Conservation (phyloP, 2,797 vertebrate genomes). For the Leucoraja ocellata region DNA sequence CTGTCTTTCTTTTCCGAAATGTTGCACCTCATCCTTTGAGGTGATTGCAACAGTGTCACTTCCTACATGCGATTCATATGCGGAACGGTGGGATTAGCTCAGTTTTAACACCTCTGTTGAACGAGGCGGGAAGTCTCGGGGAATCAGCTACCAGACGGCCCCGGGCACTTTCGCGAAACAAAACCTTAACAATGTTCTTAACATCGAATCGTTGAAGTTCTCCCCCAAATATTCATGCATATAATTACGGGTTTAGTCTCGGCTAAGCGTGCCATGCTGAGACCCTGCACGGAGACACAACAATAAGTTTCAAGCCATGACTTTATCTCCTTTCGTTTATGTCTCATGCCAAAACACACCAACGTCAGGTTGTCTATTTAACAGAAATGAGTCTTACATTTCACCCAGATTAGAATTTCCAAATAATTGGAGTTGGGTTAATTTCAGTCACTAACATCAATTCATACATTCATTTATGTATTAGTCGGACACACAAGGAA, state of each 20-base stretch:
- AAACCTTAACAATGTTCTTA: constrained; percentile 15
- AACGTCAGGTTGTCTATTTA: not conserved
- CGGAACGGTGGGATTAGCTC: constrained; percentile 65
- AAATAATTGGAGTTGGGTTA: not conserved
- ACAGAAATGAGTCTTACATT: not conserved
- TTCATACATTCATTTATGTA: too few relatives aligned
- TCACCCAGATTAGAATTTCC: not conserved
- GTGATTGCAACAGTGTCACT: constrained; percentile 57
- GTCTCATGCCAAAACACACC: not conserved
- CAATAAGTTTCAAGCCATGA: not conserved
- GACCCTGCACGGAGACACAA: too few relatives aligned
- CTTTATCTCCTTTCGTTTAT: not conserved
- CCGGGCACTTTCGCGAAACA: not conserved
- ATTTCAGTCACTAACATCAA: not conserved
- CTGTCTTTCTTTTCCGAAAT: not conserved
- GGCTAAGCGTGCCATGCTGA: not conserved
- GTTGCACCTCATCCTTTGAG: not conserved
- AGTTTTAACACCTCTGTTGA: constrained; percentile 52
- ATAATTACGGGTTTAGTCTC: not conserved
- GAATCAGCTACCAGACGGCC: not conserved
- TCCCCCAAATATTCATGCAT: not conserved
- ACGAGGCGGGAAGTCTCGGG: constrained; percentile 49
- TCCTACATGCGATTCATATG: constrained; percentile 70
- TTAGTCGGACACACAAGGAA: too few relatives aligned
- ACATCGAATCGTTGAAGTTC: not conserved